Base-by-base conservation (phyloP, 1,140 invertebrate genomes). In the Forficula auricularia region DNA sequence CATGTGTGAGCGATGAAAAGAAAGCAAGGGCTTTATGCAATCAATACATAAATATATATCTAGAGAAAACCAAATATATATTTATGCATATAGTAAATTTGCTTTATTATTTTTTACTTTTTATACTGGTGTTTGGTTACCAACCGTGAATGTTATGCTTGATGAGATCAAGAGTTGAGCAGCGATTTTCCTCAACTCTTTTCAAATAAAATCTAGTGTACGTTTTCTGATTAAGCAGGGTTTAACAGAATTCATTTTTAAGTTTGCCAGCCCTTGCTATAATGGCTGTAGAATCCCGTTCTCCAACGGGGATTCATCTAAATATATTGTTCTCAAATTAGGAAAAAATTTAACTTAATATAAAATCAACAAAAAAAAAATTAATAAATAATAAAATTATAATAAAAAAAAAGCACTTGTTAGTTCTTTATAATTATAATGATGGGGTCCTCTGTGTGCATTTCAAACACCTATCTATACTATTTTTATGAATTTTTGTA, bases 401-500 rank as follows among this genome's bases (percentile, higher is more conserved):
- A 32, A 42, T 31, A 34, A 40, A 42, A 48, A 37, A 36, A 48
- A 48, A 40, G 46, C 46, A 47, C 42, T 47, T 36, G 46, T 42
- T 48, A 45, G 47, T 45, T 40, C 40, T 48, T 38, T 19, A 36
- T 47, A 41, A 39, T 45, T 45, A 34, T 40, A 33, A 41, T 40
- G 19, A 49, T 49, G 48, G 48, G 48, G 48, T 49, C 46, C 48
- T 49, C 42, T 49, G 47, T 47, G 48, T 49, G 48, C 48, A 49
- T 49, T 49, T 49, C 48, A 49, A 47, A 41, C 48, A 49, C 45
- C 22, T 27, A 27, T 46, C 40, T 39, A 38, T 46, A 46, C 44
- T 49, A 49, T 49, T 49, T 49, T 49, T 49, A 49, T 49, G 48
- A 47, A 49, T 49, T 49, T 48, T 49, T 49, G 48, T 49, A 49